Base-by-base conservation (phyloP, 2,888 invertebrate genomes). In the Calameuta filiformis region DNA sequence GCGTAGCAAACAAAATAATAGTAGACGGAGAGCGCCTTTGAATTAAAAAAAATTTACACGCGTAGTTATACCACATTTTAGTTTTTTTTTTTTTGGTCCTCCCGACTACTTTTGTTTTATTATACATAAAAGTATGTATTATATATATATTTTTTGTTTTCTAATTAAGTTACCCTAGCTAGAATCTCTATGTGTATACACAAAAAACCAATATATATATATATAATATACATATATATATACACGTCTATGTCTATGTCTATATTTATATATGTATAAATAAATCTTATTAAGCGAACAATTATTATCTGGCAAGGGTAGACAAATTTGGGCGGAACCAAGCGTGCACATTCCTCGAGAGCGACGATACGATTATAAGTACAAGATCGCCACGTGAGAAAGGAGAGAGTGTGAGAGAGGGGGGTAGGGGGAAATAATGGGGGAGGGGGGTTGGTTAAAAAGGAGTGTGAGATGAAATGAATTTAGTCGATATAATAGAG, bases 301-400 rank as follows among this genome's bases (percentile, higher is more conserved):
- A 74, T 81, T 82, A 81, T 81, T 23, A 56, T 23, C 56, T 56
- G 56, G 56, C 56, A 56, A 56, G 23, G 23, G 23, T 56, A 56
- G 23, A 56, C 23, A 23, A 23, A 56, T 56, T 56, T 56, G 56
- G 56, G 23, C 23, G 56, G 56, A 56, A 2, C 56, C 85, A 85
- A 88, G 90, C 87, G 86, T 90, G 91, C 90, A 91, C 91, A 91
- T 91, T 91, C 90, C 91, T 91, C 90, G 79, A 83, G 83, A 85
- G 82, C 85, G 86, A 86, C 83, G 82, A 86, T 84, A 83, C 81
- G 83, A 86, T 23, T 56, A 84, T 84, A 88, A 91, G 89, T 90
- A 90, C 90, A 91, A 91, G 90, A 90, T 88, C 89, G 90, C 89
- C 90, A 75, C 37, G 68, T 69, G 73, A 69, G 69, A 35, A 9